Percentiles rank a stretch among this genome's conserved stretches.
Conservation (phyloP, 2,888 invertebrate genomes). For the Ametastegia equiseti region DNA sequence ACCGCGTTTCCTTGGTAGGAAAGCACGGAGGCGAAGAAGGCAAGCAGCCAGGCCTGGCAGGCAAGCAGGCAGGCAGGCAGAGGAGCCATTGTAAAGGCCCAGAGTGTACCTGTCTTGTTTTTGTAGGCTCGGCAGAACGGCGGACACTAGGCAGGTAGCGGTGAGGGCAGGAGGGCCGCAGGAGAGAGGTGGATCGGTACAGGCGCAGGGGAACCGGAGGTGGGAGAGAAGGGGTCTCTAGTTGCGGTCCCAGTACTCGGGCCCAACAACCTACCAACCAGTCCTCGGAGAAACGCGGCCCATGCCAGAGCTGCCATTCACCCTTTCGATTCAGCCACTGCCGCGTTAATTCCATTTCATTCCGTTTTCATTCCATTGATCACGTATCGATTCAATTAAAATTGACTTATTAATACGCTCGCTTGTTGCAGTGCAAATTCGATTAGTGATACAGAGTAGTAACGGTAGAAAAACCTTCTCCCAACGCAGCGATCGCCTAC, state of each 20-base stretch:
- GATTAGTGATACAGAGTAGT: neutral
- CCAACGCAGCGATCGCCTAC: slow-evolving; percentile 10
- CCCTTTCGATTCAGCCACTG: slow-evolving; percentile 25
- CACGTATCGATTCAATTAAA: slow-evolving; percentile 33
- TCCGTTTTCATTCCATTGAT: slow-evolving; percentile 9
- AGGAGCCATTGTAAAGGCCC: slow-evolving; percentile 74
- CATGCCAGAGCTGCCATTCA: slow-evolving; percentile 58
- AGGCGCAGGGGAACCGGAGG: slow-evolving; percentile 38
- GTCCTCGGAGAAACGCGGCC: slow-evolving; percentile 71
- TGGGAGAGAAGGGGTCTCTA: slow-evolving; percentile 58
- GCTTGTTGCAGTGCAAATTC: slow-evolving; percentile 38
- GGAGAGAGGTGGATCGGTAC: slow-evolving; percentile 50
- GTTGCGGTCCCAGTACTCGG: slow-evolving; percentile 68
- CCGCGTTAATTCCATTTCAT: slow-evolving; percentile 36
- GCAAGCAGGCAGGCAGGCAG: slow-evolving; percentile 69
- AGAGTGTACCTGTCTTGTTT: slow-evolving; percentile 76
- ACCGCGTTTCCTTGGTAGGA: slow-evolving; percentile 31
- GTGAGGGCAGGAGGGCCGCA: slow-evolving; percentile 53
- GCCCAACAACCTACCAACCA: slow-evolving; percentile 65
- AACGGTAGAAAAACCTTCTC: slow-evolving; percentile 1
- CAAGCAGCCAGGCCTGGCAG: slow-evolving; percentile 70
- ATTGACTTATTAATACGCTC: slow-evolving; percentile 21
- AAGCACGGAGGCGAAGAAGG: slow-evolving; percentile 32
- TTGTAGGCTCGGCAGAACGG: slow-evolving; percentile 74
- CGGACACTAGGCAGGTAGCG: slow-evolving; percentile 67